A percentile compares a stretch with the other conserved stretches of the same genome.
These are phyloP conservation scores for Autographa pulchrina DNA, from an alignment of 2,888 invertebrate genomes.

Conservation along the genomic window DNA sequence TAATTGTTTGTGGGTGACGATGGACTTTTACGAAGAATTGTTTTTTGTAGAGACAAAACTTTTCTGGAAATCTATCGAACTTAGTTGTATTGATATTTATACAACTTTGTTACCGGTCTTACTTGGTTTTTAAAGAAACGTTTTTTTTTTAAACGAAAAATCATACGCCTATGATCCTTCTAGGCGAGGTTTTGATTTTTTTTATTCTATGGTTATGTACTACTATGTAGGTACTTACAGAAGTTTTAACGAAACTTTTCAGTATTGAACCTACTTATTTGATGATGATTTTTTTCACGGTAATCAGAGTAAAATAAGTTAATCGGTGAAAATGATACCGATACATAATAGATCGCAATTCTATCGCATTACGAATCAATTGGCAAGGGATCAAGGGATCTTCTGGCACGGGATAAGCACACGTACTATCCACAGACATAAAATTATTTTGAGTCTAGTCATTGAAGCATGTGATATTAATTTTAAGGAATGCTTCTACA, in stretches of 20 bases:
- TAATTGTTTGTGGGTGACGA: slow-evolving; percentile 26
- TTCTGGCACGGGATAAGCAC: not conserved
- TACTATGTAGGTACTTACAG: no score
- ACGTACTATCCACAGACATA: not conserved
- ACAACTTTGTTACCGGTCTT: not conserved
- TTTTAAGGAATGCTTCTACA: no score
- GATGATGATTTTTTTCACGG: no score
- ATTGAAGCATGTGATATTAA: not conserved
- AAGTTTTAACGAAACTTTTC: no score
- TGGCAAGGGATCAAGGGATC: slow-evolving; percentile 1
- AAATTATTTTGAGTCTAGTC: not conserved
- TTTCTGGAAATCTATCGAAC: slow-evolving; percentile 9
- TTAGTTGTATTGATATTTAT: not conserved
- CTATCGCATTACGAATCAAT: not conserved
- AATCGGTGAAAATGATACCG: not conserved
- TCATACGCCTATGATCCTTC: no score
- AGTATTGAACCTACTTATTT: no score
- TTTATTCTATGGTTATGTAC: no score
- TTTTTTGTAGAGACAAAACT: not conserved
- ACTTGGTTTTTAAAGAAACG: not conserved
- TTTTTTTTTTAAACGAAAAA: not conserved
- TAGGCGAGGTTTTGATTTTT: no score
- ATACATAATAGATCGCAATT: not conserved
- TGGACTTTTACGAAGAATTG: slow-evolving; percentile 16
- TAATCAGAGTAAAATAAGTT: not conserved